Percentiles rank a stretch among this genome's conserved stretches.
phyloP scores from a whole-genome alignment of 2,888 invertebrate species.

The Mesodorylaimus sp. region DNA sequence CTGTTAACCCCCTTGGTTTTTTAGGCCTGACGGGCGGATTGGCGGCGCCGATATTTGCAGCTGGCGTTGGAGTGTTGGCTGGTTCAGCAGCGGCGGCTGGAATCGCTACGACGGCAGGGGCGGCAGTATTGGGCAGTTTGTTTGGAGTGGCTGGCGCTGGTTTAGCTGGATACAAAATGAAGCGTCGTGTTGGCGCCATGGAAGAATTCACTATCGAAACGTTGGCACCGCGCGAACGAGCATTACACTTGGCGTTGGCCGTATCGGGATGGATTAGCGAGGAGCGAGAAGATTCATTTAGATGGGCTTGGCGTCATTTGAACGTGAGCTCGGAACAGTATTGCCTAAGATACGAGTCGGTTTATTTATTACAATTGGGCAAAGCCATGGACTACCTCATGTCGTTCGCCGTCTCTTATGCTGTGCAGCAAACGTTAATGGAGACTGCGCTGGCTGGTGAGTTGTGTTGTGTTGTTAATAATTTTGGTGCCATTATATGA shows the following conservation, averaged over 20 bases:
- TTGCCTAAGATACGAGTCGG: constrained; percentile 44
- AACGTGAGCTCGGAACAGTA: constrained; percentile 45
- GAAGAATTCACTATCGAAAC: constrained; percentile 48
- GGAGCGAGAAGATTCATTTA: constrained; percentile 26
- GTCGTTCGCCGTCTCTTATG: constrained; percentile 41
- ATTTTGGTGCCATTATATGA: background rate
- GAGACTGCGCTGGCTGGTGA: constrained; percentile 44
- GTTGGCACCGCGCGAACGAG: constrained; percentile 31
- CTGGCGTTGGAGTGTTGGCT: constrained; percentile 31
- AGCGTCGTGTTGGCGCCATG: constrained; percentile 46
- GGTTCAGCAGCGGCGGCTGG: constrained; percentile 12
- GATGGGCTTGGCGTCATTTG: constrained; percentile 42
- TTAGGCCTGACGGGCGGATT: constrained; percentile 47
- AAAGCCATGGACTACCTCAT: constrained; percentile 45
- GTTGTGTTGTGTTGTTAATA: constrained; percentile 8
- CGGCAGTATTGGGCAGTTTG: constrained; percentile 41
- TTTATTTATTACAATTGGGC: constrained; percentile 42
- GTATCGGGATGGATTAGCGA: constrained; percentile 48
- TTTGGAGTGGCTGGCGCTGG: constrained; percentile 51
- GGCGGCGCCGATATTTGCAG: constrained; percentile 44
- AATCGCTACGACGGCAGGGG: constrained; percentile 39
- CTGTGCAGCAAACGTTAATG: constrained; percentile 46
- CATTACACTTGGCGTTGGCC: constrained; percentile 44
- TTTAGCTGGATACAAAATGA: constrained; percentile 49
- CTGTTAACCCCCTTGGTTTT: too few species aligned